Evolutionary conservation across 2,113 vertebrate genomes (phyloP), one percentile per base, ranked within the genome.

Genomic region (Sorex araneus): DNA sequence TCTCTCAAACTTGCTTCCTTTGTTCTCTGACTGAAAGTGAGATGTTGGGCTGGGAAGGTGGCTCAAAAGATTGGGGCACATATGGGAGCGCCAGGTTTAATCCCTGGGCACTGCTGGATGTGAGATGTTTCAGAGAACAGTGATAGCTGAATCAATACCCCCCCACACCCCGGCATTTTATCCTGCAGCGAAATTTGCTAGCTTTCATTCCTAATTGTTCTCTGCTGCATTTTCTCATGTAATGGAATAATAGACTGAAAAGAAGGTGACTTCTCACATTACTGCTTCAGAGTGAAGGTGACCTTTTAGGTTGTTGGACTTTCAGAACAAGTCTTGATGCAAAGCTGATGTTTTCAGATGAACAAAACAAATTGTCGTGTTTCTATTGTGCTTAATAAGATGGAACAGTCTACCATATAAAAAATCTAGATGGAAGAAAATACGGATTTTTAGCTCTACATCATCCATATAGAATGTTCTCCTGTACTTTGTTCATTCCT

Each of bases 191-290:
- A 47, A 50, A 60, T 28, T 85, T n/a, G 7, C 30, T 78, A 27
- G 70, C 66, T 78, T 63, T 71, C 50, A 28, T 12, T 75, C 60
- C 67, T 36, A 69, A 34, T 85, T 84, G 15, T 45, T 34, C 81
- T 75, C 16, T 79, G 30, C 60, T 21, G 1, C 19, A 66, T n/a
- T 86, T 93, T 77, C 8, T 32, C 15, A 0, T 25, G 15, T 34
- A 54, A 16, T n/a, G 63, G 57, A 89, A 83, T 28, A n/a, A 3
- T 70, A 63, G 47, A 84, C 28, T 76, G 78, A 64, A 84, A 89
- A 67, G 21, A 28, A 76, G 28, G 23, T 87, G 36, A 50, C 40
- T 67, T 50, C 2, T 87, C 43, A 8, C 23, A 30, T 74, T 43
- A 3, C 74, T 30, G 7, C 30, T 18, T 74, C 50, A 11, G n/a